Conservation (phyloP, 2,797 vertebrate genomes). For the Poecilia picta region DNA sequence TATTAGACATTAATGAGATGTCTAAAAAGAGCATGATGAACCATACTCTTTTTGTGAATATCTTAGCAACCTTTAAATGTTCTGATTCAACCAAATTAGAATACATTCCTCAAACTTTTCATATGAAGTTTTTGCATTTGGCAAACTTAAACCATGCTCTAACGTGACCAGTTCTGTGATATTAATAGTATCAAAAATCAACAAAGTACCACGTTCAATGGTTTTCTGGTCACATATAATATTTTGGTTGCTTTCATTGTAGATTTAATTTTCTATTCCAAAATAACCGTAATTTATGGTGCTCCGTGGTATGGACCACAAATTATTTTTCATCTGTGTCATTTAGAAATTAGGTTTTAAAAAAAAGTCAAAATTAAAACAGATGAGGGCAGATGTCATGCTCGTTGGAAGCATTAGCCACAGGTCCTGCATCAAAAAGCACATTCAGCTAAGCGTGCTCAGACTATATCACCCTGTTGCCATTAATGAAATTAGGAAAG, state of each 20-base stretch:
- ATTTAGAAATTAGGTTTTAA: conserved; percentile 19
- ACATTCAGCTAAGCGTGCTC: conserved; percentile 29
- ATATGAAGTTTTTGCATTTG: conserved; percentile 29
- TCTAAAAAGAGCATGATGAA: not conserved
- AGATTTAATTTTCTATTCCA: conserved; percentile 20
- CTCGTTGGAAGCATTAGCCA: not conserved
- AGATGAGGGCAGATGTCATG: conserved; percentile 9
- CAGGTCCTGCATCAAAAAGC: conserved; percentile 2
- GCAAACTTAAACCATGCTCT: conserved; percentile 35
- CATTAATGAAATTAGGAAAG: conserved; percentile 18
- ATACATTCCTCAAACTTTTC: not conserved
- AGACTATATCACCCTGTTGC: conserved; percentile 12
- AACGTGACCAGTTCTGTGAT: conserved; percentile 28
- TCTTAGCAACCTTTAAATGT: not conserved
- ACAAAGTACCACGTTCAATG: conserved; percentile 9
- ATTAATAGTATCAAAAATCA: conserved; percentile 58
- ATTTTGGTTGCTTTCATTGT: conserved; percentile 10
- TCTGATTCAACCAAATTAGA: not conserved
- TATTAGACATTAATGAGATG: not conserved
- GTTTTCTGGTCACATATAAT: conserved; percentile 15
- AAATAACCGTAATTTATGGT: conserved; percentile 8
- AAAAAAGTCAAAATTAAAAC: conserved; percentile 7
- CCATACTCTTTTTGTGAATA: not conserved
- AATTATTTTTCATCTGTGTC: conserved; percentile 30
- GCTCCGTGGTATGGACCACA: conserved; percentile 4